Evolutionary conservation across 2,113 vertebrate genomes (phyloP).

Genomic region (Cathartes aura): DNA sequence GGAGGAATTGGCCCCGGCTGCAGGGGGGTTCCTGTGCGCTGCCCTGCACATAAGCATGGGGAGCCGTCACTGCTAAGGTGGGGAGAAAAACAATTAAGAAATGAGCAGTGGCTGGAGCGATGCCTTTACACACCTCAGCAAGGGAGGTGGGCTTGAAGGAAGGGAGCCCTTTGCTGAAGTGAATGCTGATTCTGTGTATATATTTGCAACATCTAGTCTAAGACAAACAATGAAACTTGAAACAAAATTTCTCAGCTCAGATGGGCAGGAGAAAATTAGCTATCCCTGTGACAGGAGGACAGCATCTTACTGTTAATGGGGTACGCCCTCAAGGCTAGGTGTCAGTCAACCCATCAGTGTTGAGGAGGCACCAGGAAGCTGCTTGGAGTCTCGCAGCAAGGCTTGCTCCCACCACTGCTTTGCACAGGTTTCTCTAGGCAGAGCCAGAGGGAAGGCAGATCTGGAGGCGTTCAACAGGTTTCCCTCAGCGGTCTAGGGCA

Average conservation of each 20-base stretch:
- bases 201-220: not conserved
- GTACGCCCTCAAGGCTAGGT: not conserved
- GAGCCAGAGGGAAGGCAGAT: too few relatives aligned
- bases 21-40: not conserved
- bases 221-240: not conserved
- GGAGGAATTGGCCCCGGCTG: not conserved
- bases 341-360: not conserved
- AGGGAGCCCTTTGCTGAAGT: not conserved
- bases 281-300: not conserved
- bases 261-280: rapidly evolving
- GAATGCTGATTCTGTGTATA: rapidly evolving
- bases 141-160: not conserved
- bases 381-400: rapidly evolving
- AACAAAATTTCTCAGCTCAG: not conserved
- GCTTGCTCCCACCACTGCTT: not conserved
- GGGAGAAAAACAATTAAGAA: rapidly evolving
- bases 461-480: not conserved
- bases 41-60: not conserved
- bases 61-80: rapidly evolving
- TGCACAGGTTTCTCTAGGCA: not conserved
- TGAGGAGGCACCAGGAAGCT: not conserved
- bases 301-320: rapidly evolving
- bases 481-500: not conserved
- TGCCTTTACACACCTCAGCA: not conserved
- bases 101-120: rapidly evolving